phyloP scores from a whole-genome alignment of 2,888 invertebrate genomes.

The Agrochola lota region DNA sequence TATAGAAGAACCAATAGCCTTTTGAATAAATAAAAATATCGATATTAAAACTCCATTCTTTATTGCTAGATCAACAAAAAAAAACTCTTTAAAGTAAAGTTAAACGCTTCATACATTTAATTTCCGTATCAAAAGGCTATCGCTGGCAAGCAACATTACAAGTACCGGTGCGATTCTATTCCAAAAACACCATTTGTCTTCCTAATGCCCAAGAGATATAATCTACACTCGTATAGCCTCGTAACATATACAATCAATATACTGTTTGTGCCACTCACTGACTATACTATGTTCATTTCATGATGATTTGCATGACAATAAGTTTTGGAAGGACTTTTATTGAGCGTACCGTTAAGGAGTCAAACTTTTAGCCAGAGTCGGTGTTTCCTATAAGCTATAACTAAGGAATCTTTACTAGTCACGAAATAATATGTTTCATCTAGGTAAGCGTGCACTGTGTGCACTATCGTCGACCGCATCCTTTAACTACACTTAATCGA shows the following conservation, averaged over 20 bases:
- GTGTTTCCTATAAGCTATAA: background rate
- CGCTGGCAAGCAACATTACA: slow-evolving; percentile 9
- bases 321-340: background rate
- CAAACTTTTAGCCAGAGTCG: no score
- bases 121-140: slow-evolving; percentile 9
- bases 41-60: background rate
- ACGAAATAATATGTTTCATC: background rate
- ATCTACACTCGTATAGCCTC: slow-evolving; percentile 66
- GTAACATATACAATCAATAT: slow-evolving; percentile 70
- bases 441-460: background rate
- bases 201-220: slow-evolving; percentile 63
- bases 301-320: slow-evolving; percentile 22
- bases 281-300: slow-evolving; percentile 36
- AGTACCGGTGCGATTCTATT: slow-evolving; percentile 48
- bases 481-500: background rate
- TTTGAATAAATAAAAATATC: background rate
- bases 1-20: no score
- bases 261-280: slow-evolving; percentile 62
- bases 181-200: slow-evolving; percentile 66
- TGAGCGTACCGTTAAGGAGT: background rate
- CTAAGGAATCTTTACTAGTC: background rate
- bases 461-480: background rate
- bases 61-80: background rate
- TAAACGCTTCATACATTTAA: background rate
- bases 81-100: background rate